These are phyloP conservation scores for Corythoichthys haematopterus DNA, from an alignment of 2,113 vertebrate species.

Conservation along the genomic window DNA sequence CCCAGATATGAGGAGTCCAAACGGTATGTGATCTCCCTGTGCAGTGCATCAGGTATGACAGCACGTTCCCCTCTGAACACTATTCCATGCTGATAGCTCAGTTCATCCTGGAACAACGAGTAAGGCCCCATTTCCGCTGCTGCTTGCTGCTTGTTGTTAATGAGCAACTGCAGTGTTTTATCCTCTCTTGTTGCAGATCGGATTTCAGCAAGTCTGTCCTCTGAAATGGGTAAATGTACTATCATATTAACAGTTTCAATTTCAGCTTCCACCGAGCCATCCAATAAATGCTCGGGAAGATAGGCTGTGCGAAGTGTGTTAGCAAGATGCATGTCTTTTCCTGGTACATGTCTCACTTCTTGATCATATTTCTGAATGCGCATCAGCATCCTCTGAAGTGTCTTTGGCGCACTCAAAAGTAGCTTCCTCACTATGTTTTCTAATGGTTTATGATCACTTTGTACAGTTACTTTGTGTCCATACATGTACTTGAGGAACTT, in stretches of 20 bases:
- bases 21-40: not conserved
- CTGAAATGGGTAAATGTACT: no score
- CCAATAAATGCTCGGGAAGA: not conserved
- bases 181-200: not conserved
- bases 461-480: not conserved
- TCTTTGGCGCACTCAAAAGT: not conserved
- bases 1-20: not conserved
- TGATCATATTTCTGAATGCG: not conserved
- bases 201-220: no score
- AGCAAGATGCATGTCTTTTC: not conserved
- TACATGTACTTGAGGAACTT: conserved; percentile 19
- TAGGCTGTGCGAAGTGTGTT: not conserved
- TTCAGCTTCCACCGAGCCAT: not conserved
- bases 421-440: not conserved
- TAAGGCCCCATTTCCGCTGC: not conserved
- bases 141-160: not conserved
- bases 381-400: not conserved
- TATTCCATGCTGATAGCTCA: conserved; percentile 2
- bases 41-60: not conserved
- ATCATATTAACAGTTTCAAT: no score
- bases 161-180: not conserved
- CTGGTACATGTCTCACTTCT: not conserved
- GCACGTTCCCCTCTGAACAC: not conserved
- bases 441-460: conserved; percentile 3
- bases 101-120: not conserved